Evolutionary conservation across 2,797 vertebrate species (phyloP).

Genomic region (Centropyge bicolor): DNA sequence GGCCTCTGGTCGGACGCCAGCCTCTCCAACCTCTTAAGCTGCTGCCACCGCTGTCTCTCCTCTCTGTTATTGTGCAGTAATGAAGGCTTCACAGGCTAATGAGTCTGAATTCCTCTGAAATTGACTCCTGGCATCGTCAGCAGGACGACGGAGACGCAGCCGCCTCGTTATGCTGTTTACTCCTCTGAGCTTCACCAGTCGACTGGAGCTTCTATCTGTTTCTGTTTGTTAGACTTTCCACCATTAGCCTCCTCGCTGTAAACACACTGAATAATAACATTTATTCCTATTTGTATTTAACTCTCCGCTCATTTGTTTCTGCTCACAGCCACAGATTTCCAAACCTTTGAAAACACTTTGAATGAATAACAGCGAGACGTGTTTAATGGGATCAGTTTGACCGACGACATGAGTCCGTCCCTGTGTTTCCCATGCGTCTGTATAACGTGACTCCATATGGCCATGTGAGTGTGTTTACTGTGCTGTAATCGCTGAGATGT

Average conservation of each 20-base stretch:
- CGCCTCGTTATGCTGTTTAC: constrained; percentile 39
- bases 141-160: constrained; percentile 36
- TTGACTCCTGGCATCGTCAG: constrained; percentile 46
- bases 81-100: constrained; percentile 54
- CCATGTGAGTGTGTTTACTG: constrained; percentile 25
- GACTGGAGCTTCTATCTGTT: neutral
- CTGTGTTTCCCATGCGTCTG: constrained; percentile 24
- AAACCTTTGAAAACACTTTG: neutral
- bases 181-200: neutral
- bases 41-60: constrained; percentile 30
- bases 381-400: neutral
- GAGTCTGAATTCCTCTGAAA: constrained; percentile 66
- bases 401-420: neutral
- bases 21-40: constrained; percentile 15
- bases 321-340: neutral
- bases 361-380: neutral
- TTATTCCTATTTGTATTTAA: neutral
- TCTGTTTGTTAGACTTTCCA: neutral
- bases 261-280: neutral
- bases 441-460: constrained; percentile 41
- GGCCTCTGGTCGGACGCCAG: constrained; percentile 25
- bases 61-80: constrained; percentile 45
- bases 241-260: neutral
- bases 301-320: neutral
- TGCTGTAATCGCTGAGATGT: constrained; percentile 46